Conservation (phyloP, 2,888 invertebrate genomes). For the Fragum fragum region DNA sequence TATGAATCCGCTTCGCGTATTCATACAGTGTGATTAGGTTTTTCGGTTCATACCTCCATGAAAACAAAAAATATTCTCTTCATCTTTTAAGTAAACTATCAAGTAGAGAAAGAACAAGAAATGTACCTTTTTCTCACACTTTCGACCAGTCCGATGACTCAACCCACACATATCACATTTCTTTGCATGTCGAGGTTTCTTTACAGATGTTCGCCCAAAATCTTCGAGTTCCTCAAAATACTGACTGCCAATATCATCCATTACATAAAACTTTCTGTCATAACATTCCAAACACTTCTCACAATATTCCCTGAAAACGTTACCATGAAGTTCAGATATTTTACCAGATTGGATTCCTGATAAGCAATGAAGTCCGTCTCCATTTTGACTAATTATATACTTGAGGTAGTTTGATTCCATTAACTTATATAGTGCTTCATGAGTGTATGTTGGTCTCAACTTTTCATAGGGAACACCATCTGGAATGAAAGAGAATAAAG, state of each 20-base stretch:
- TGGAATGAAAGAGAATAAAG: conserved; percentile 6
- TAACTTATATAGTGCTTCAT: conserved; percentile 79
- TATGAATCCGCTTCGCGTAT: too few relatives aligned
- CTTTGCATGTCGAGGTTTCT: conserved; percentile 75
- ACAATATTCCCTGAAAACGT: conserved; percentile 82
- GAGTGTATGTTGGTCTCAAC: conserved; percentile 82
- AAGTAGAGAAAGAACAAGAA: too few relatives aligned
- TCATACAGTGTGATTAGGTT: too few relatives aligned
- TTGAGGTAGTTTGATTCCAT: conserved; percentile 74
- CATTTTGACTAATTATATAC: conserved; percentile 82
- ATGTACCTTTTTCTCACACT: conserved; percentile 77
- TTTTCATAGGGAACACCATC: conserved; percentile 80
- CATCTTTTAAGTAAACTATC: too few relatives aligned
- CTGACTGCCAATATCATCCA: conserved; percentile 79
- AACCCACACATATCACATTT: conserved; percentile 79
- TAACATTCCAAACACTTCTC: conserved; percentile 76
- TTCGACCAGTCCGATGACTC: conserved; percentile 80
- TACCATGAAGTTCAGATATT: conserved; percentile 83
- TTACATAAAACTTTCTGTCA: conserved; percentile 75
- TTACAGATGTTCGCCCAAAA: conserved; percentile 72
- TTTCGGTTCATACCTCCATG: too few relatives aligned
- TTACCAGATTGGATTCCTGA: conserved; percentile 75
- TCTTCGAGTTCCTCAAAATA: conserved; percentile 82
- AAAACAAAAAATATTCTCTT: too few relatives aligned
- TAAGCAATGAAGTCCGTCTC: conserved; percentile 82